These are phyloP conservation scores for Girardinichthys multiradiatus DNA, from an alignment of 2,113 vertebrate genomes.

Conservation along the genomic window DNA sequence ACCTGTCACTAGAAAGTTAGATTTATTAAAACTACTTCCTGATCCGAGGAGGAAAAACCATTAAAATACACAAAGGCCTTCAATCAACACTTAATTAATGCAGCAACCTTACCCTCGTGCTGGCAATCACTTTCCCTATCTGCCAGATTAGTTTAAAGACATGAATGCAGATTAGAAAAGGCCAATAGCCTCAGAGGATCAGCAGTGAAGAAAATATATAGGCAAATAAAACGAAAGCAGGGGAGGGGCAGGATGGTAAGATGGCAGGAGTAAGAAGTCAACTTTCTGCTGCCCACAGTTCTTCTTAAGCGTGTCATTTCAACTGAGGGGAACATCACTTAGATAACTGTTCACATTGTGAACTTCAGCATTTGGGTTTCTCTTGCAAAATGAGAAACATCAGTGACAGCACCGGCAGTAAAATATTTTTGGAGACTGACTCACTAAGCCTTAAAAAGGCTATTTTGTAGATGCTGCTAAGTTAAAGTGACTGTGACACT, in stretches of 20 bases:
- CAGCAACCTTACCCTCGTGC: slow-evolving; percentile 65
- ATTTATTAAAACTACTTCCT: slow-evolving; percentile 83
- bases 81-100: slow-evolving; percentile 83
- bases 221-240: slow-evolving; percentile 46
- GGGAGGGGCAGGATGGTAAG: background rate
- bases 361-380: slow-evolving; percentile 4
- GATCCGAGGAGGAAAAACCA: slow-evolving; percentile 78
- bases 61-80: slow-evolving; percentile 73
- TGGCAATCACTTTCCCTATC: slow-evolving; percentile 64
- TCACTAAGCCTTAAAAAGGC: background rate
- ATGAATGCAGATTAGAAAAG: slow-evolving; percentile 72
- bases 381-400: slow-evolving; percentile 26
- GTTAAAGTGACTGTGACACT: background rate
- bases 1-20: slow-evolving; percentile 84
- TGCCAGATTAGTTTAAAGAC: slow-evolving; percentile 78
- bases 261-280: slow-evolving; percentile 15
- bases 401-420: background rate
- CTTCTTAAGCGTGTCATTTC: slow-evolving; percentile 48
- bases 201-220: slow-evolving; percentile 61
- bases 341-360: slow-evolving; percentile 16
- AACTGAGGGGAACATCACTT: slow-evolving; percentile 32
- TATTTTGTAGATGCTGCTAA: background rate
- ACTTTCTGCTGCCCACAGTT: slow-evolving; percentile 29
- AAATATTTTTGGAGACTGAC: slow-evolving; percentile 10
- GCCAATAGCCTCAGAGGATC: slow-evolving; percentile 58